Evolutionary conservation across 1,140 invertebrate genomes (phyloP).

Genomic region (Pollicipes pollicipes): DNA sequence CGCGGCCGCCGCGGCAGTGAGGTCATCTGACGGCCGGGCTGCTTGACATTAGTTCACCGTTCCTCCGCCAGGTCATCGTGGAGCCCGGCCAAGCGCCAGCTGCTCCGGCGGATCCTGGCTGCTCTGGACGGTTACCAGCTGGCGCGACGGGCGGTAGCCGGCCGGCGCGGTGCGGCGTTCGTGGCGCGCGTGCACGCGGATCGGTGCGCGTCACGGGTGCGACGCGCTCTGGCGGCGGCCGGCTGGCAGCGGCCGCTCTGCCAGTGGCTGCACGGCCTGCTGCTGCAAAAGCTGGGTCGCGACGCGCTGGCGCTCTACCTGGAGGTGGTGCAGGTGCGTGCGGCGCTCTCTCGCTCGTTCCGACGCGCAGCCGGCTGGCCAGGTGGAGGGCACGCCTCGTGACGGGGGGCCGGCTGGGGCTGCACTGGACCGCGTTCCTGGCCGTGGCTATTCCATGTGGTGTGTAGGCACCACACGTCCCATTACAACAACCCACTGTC

Average conservation of each 20-base stretch:
- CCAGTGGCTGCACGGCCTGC: conserved; percentile 57
- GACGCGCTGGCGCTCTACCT: conserved; percentile 54
- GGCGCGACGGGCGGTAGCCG: neutral
- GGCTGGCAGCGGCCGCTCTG: conserved; percentile 48
- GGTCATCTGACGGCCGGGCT: too few species aligned
- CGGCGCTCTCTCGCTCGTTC: conserved; percentile 36
- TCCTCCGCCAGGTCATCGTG: neutral
- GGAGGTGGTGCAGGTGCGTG: conserved; percentile 44
- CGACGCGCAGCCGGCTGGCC: conserved; percentile 51
- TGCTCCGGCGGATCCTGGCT: neutral
- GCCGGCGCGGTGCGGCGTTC: neutral
- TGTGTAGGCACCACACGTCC: too few species aligned
- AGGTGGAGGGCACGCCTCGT: conserved; percentile 59
- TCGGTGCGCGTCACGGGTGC: conserved; percentile 16
- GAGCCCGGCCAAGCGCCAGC: neutral
- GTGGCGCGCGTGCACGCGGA: conserved; percentile 8
- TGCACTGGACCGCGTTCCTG: too few species aligned
- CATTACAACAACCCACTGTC: too few species aligned
- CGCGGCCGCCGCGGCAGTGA: too few species aligned
- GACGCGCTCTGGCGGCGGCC: conserved; percentile 41
- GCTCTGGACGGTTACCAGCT: neutral
- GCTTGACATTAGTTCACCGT: too few species aligned
- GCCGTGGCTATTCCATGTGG: too few species aligned
- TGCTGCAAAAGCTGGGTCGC: conserved; percentile 45
- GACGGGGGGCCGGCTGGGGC: conserved; percentile 18